phyloP scores from a whole-genome alignment of 1,140 invertebrate genomes.

The Battus philenor region DNA sequence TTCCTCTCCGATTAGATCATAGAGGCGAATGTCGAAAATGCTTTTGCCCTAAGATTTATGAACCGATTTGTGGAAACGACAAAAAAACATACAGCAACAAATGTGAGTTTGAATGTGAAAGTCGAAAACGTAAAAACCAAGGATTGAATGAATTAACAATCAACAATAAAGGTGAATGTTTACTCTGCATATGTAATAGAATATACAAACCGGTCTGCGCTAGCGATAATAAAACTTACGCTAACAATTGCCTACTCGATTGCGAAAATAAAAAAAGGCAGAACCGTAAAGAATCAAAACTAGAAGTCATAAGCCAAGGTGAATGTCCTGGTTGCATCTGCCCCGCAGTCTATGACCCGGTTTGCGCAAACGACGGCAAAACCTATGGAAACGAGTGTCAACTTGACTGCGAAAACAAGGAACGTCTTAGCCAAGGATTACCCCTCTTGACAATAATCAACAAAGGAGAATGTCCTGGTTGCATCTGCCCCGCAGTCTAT shows the following conservation, averaged over 20 bases:
- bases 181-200: conserved; percentile 7
- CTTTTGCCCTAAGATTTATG: conserved; percentile 10
- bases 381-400: conserved; percentile 48
- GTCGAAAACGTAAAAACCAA: neutral
- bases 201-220: conserved; percentile 29
- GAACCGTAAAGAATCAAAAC: conserved; percentile 3
- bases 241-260: conserved; percentile 21
- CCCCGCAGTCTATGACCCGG: conserved; percentile 25
- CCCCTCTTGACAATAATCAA: conserved; percentile 10
- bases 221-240: conserved; percentile 22
- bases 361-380: conserved; percentile 42
- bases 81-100: conserved; percentile 41
- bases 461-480: conserved; percentile 20
- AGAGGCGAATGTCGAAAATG: conserved; percentile 80
- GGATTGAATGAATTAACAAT: neutral
- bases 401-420: conserved; percentile 38
- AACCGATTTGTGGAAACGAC: conserved; percentile 41
- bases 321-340: conserved; percentile 75
- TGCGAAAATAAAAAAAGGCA: conserved; percentile 17
- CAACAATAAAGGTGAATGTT: conserved; percentile 18
- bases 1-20: conserved; percentile 7
- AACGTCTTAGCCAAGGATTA: conserved; percentile 5
- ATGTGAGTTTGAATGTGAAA: conserved; percentile 44
- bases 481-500: conserved; percentile 19
- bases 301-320: conserved; percentile 65